phyloP scores from a whole-genome alignment of 2,113 vertebrate genomes.

The Setophaga coronata region DNA sequence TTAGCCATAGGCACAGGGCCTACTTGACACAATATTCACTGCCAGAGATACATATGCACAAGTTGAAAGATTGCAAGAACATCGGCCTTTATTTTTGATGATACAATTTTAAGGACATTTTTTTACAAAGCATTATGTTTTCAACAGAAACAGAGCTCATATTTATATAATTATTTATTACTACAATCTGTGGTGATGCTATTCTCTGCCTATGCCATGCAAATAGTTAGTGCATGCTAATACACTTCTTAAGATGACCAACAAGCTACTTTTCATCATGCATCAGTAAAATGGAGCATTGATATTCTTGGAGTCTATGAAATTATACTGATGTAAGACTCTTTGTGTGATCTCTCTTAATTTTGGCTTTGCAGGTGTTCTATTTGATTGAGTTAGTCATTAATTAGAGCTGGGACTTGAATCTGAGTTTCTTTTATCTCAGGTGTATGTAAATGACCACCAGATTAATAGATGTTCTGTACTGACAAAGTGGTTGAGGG shows the following conservation, averaged over 20 bases:
- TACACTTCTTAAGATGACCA: background rate
- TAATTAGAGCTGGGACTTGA: conserved; percentile 45
- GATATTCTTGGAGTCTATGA: background rate
- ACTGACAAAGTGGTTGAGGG: background rate
- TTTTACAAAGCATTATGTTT: background rate
- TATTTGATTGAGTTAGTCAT: background rate
- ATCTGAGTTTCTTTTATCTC: background rate
- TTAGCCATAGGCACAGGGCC: background rate
- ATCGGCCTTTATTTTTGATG: background rate
- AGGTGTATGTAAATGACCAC: background rate
- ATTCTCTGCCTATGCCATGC: background rate
- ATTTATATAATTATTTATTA: background rate
- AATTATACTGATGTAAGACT: background rate
- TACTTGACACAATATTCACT: background rate
- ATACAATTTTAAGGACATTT: background rate
- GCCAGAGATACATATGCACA: background rate
- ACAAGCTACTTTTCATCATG: background rate
- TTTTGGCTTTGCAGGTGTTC: background rate
- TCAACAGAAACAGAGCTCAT: background rate
- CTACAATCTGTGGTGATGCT: rapidly evolving
- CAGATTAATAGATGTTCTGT: background rate
- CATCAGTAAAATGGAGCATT: background rate
- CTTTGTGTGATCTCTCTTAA: background rate
- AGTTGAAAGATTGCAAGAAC: background rate
- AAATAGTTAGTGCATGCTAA: background rate